These are phyloP conservation scores for Drosophila bocqueti DNA, from an alignment of 1,140 invertebrate species.

Conservation along the genomic window DNA sequence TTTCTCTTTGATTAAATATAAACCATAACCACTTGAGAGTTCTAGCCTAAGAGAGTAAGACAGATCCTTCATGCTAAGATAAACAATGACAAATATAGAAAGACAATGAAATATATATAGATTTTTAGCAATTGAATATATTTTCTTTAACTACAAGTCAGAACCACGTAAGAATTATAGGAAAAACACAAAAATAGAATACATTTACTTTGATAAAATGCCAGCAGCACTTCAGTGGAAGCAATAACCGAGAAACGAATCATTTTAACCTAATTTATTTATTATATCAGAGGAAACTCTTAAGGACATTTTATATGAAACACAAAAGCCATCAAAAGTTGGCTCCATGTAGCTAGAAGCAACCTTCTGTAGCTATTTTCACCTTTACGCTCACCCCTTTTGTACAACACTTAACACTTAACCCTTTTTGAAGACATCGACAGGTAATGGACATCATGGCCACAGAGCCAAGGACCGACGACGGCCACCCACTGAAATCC, in stretches of 20 bases:
- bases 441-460: conserved; percentile 17
- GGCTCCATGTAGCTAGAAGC: neutral
- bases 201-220: neutral
- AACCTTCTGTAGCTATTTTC: conserved; percentile 5
- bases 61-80: too few relatives aligned
- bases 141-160: neutral
- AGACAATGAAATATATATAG: too few relatives aligned
- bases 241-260: neutral
- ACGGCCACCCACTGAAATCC: conserved; percentile 16
- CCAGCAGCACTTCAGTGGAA: neutral
- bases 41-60: too few relatives aligned
- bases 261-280: neutral
- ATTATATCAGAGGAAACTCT: neutral
- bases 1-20: too few relatives aligned
- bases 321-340: neutral
- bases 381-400: conserved; percentile 16
- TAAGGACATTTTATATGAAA: neutral
- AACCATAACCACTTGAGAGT: too few relatives aligned
- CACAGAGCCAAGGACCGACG: neutral
- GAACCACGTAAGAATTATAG: neutral
- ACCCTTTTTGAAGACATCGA: conserved; percentile 12
- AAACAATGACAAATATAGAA: too few relatives aligned
- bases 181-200: neutral
- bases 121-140: too few relatives aligned
- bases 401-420: conserved; percentile 16